Conservation (phyloP, 2,888 invertebrate genomes). For the Therioaphis trifolii region DNA sequence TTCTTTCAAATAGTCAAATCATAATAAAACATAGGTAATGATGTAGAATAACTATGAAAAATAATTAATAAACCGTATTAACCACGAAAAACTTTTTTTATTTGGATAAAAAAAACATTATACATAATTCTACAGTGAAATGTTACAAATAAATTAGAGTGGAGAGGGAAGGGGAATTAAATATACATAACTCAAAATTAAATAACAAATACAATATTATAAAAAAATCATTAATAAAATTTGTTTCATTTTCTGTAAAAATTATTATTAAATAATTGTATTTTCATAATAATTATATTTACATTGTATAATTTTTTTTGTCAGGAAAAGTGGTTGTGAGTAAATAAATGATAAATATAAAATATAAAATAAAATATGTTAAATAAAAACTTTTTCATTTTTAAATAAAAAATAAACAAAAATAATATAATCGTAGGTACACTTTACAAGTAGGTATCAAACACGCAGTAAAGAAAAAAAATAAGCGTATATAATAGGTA, state of each 20-base stretch:
- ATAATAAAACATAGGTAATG: not conserved
- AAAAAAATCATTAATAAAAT: conserved; percentile 23
- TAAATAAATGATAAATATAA: not conserved
- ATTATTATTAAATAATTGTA: conserved; percentile 42
- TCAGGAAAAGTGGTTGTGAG: not conserved
- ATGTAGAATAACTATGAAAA: not conserved
- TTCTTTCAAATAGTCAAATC: not conserved
- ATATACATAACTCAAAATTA: conserved; percentile 60
- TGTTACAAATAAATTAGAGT: conserved; percentile 54
- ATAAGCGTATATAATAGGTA: conserved; percentile 27
- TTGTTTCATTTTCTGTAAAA: conserved; percentile 11
- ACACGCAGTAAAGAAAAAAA: conserved; percentile 48
- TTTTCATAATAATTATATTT: conserved; percentile 48
- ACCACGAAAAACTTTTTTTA: conserved; percentile 59
- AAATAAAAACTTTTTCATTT: conserved; percentile 49
- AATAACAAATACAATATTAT: conserved; percentile 48
- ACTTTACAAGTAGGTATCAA: conserved; percentile 59
- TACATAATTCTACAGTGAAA: conserved; percentile 54
- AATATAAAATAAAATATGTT: conserved; percentile 53
- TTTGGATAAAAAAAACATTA: conserved; percentile 54
- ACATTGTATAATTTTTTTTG: conserved; percentile 6
- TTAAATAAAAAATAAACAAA: conserved; percentile 32
- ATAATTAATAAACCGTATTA: not conserved
- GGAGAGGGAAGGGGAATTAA: conserved; percentile 31
- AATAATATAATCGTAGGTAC: conserved; percentile 55